A percentile compares a stretch with the other conserved stretches of the same genome.
Evolutionary conservation across 2,888 invertebrate genomes (phyloP).

Genomic region (Tenthredo scrophulariae): DNA sequence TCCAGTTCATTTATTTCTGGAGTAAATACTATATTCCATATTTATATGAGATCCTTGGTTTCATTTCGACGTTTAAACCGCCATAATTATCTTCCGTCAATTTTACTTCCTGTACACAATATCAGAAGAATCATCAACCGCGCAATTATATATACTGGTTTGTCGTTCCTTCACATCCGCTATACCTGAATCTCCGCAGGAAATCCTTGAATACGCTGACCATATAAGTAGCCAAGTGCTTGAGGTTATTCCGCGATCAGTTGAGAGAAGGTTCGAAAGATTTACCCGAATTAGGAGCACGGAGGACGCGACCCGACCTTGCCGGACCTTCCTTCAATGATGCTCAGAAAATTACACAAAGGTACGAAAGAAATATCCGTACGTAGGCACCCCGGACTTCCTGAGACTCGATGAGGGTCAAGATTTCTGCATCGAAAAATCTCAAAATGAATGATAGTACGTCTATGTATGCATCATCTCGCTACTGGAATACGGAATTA

Average conservation of each 20-base stretch:
- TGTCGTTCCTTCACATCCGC: background rate
- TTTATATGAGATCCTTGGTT: background rate
- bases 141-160: background rate
- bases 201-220: conserved; percentile 34
- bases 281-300: conserved; percentile 47
- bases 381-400: background rate
- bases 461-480: background rate
- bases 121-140: background rate
- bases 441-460: background rate
- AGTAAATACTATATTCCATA: background rate
- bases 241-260: conserved; percentile 7
- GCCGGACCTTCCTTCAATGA: background rate
- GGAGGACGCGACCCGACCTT: conserved; percentile 40
- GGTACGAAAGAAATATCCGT: background rate
- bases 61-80: background rate
- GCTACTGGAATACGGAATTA: background rate
- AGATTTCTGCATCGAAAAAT: background rate
- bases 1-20: background rate
- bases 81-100: background rate
- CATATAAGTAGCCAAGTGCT: conserved; percentile 26
- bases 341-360: conserved; percentile 1
- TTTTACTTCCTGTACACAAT: background rate
- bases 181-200: background rate
- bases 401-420: background rate
- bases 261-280: conserved; percentile 5